A percentile compares a stretch with the other conserved stretches of the same genome.
Conservation (phyloP, 2,113 vertebrate species). For the Mus pahari region DNA sequence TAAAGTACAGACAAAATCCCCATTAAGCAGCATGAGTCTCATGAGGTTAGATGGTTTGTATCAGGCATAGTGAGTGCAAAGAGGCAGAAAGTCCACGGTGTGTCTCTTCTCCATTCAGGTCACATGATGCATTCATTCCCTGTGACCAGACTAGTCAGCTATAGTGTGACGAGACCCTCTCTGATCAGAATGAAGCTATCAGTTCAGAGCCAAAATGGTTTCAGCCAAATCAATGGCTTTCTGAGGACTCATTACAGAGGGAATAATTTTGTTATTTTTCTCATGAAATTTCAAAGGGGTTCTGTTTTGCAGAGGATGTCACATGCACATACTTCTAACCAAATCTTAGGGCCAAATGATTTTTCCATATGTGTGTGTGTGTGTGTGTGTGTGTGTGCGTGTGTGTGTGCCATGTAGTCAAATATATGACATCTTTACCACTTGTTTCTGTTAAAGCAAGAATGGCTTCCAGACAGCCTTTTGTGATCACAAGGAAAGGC, state of each 20-base stretch:
- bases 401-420: not conserved
- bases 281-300: not conserved
- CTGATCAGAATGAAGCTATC: rapidly evolving
- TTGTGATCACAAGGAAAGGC: rapidly evolving
- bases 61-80: not conserved
- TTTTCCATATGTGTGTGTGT: not conserved
- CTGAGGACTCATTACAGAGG: not conserved
- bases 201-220: rapidly evolving
- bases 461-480: rapidly evolving
- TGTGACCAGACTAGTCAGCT: not conserved
- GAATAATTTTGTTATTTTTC: not conserved
- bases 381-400: not conserved
- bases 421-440: not conserved
- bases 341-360: not conserved
- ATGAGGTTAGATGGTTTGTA: not conserved
- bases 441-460: not conserved
- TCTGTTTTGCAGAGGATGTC: conserved; percentile 16
- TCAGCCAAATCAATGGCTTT: rapidly evolving
- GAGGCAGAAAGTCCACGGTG: rapidly evolving
- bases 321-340: not conserved
- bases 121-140: not conserved
- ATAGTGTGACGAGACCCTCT: rapidly evolving
- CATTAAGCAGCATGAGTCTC: not conserved
- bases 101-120: rapidly evolving
- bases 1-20: not conserved